These are phyloP conservation scores for Acanthopagrus latus DNA, from an alignment of 2,797 vertebrate genomes.

Conservation along the genomic window DNA sequence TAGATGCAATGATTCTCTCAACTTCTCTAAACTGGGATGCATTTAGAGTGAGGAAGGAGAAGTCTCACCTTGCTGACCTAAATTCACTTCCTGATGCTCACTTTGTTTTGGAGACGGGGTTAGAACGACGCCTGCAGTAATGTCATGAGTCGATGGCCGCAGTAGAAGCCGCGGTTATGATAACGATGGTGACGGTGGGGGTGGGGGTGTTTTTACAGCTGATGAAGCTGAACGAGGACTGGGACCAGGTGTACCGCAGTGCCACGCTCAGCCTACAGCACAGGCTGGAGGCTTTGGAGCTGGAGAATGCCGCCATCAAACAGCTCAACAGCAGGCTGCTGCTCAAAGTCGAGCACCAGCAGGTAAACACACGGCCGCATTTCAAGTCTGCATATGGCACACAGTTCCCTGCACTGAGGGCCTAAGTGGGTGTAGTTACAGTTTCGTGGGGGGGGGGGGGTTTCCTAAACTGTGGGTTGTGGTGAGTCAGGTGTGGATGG, in stretches of 20 bases:
- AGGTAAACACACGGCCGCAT: slow-evolving; percentile 74
- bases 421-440: background rate
- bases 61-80: slow-evolving; percentile 29
- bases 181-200: slow-evolving; percentile 32
- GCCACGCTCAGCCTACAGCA: slow-evolving; percentile 83
- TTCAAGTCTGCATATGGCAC: background rate
- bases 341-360: slow-evolving; percentile 86
- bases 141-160: slow-evolving; percentile 18
- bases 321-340: slow-evolving; percentile 83
- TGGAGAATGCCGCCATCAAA: slow-evolving; percentile 81
- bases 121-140: background rate
- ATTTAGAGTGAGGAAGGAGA: slow-evolving; percentile 11
- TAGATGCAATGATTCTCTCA: background rate
- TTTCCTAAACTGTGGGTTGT: slow-evolving; percentile 7
- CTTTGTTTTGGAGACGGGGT: slow-evolving; percentile 6
- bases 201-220: slow-evolving; percentile 83
- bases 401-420: background rate
- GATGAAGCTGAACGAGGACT: slow-evolving; percentile 89
- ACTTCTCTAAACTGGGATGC: slow-evolving; percentile 6
- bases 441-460: background rate
- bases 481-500: background rate
- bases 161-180: slow-evolving; percentile 9
- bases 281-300: slow-evolving; percentile 76
- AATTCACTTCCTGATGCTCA: slow-evolving; percentile 30
- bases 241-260: slow-evolving; percentile 88